Evolutionary conservation across 1,140 invertebrate genomes (phyloP).

Genomic region (Drosophila hydei): DNA sequence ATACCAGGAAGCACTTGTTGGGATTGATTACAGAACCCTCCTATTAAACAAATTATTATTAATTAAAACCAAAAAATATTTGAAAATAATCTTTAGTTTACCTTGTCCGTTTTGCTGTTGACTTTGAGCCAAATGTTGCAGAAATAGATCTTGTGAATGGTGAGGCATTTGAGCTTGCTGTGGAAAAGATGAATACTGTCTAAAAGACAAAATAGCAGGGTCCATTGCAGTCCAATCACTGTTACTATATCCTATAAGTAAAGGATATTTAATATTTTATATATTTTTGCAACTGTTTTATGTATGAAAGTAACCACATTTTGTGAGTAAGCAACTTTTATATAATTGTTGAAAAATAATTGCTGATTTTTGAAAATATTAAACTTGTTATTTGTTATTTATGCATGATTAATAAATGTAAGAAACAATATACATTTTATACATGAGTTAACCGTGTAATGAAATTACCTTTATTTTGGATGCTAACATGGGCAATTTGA

Average conservation of each 20-base stretch:
- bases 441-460: too few species aligned
- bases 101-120: conserved; percentile 64
- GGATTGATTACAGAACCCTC: conserved; percentile 70
- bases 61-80: not conserved
- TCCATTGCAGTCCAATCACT: conserved; percentile 83
- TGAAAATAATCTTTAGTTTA: conserved; percentile 16
- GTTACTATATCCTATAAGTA: conserved; percentile 59
- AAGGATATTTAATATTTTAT: not conserved
- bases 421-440: too few species aligned
- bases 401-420: too few species aligned
- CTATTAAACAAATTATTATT: not conserved
- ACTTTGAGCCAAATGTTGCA: conserved; percentile 79
- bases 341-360: too few species aligned
- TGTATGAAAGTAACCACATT: too few species aligned
- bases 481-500: conserved; percentile 54
- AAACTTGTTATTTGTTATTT: not conserved
- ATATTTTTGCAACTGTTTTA: too few species aligned
- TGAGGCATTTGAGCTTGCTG: conserved; percentile 69
- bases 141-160: conserved; percentile 73
- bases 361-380: too few species aligned
- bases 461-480: conserved; percentile 63
- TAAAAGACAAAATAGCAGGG: conserved; percentile 82
- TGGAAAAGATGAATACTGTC: conserved; percentile 81
- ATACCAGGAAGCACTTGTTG: conserved; percentile 67
- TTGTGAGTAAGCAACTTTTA: too few species aligned